Conservation (phyloP, 2,113 vertebrate species). For the Anoplopoma fimbria region DNA sequence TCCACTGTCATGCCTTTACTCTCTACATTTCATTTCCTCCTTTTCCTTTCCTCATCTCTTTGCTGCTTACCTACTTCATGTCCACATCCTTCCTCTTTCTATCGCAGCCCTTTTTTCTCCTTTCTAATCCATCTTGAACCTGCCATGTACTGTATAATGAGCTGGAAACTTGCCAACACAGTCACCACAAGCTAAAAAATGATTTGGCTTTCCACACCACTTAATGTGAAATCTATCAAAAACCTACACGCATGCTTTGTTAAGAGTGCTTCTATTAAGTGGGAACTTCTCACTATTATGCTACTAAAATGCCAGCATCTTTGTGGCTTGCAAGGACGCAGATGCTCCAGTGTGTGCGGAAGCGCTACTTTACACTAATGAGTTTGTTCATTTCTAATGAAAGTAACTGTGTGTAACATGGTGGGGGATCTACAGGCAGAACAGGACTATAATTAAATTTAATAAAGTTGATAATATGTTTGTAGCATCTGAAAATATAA, state of each 20-base stretch:
- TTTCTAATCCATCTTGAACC: neutral
- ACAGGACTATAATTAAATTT: neutral
- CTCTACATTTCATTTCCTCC: neutral
- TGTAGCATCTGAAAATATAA: neutral
- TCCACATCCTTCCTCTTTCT: neutral
- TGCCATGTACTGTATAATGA: neutral
- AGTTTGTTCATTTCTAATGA: conserved; percentile 27
- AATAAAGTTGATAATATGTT: neutral
- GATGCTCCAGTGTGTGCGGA: neutral
- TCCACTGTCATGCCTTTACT: neutral
- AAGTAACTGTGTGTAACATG: neutral
- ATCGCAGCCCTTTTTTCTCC: neutral
- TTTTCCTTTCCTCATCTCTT: neutral
- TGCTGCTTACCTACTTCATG: neutral
- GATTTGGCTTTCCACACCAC: conserved; percentile 1
- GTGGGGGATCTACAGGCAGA: neutral
- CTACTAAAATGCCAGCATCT: neutral
- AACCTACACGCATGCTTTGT: neutral
- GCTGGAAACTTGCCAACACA: neutral
- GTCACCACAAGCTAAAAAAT: neutral
- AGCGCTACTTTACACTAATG: conserved; percentile 9
- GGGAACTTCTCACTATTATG: neutral
- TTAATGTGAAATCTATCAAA: conserved; percentile 26
- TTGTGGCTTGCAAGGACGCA: neutral
- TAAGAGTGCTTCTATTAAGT: neutral